phyloP scores from a whole-genome alignment of 1,140 invertebrate species.

The Mercenaria mercenaria region DNA sequence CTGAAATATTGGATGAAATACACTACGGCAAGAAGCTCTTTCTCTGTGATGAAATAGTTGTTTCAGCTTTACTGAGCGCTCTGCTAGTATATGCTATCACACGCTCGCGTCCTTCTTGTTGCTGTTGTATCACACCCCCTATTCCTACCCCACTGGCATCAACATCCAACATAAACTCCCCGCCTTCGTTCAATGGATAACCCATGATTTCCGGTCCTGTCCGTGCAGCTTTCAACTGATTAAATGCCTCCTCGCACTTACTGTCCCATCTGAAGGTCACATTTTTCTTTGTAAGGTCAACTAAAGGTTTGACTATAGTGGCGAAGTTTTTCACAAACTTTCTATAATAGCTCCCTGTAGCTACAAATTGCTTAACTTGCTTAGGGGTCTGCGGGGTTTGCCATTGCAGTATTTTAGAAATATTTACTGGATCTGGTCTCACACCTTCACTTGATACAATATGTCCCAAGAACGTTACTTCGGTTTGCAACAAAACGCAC shows the following conservation, averaged over 20 bases:
- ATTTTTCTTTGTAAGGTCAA: background rate
- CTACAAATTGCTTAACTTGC: constrained; percentile 48
- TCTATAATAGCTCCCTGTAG: constrained; percentile 17
- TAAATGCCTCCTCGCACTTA: background rate
- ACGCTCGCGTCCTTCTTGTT: constrained; percentile 65
- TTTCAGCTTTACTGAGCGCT: constrained; percentile 55
- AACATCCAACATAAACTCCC: constrained; percentile 64
- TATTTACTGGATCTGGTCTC: background rate
- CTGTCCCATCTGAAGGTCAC: background rate
- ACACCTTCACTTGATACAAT: constrained; percentile 35
- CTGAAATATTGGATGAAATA: constrained; percentile 44
- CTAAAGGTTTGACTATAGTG: background rate
- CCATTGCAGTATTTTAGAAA: constrained; percentile 8
- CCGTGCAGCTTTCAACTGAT: background rate
- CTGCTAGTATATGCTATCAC: constrained; percentile 70
- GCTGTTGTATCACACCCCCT: constrained; percentile 74
- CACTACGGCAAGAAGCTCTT: constrained; percentile 44
- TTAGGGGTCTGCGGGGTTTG: constrained; percentile 12
- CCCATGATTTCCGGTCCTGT: background rate
- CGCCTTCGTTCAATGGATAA: background rate
- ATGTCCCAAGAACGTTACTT: constrained; percentile 44
- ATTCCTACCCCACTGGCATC: constrained; percentile 70
- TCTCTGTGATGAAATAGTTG: constrained; percentile 53
- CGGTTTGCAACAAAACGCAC: background rate
- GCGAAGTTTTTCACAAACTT: background rate